Evolutionary conservation across 2,888 invertebrate species (phyloP), one percentile per base, ranked within the genome.

Genomic region (Leistus spinibarbis): DNA sequence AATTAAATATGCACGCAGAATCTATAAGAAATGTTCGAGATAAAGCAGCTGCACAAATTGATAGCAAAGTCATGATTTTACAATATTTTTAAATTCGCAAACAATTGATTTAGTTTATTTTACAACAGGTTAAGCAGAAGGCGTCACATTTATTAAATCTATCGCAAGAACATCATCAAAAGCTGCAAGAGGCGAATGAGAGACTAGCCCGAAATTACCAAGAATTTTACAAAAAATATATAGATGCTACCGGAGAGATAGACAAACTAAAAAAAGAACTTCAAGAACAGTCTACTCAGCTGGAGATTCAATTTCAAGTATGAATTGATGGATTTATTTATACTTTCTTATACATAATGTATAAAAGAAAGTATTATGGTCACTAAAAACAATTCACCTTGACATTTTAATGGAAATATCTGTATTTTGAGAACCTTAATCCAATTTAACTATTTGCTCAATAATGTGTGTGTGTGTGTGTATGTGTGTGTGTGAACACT

Each of bases 51-150:
- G 13, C 7, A 1, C 53, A 63, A 23, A n/a, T 70, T 3, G 70
- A 70, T 22, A 22, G 9, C 7, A 22, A 57, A 22, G 69, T 69
- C 22, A 22, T 2, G 23, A 23, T 54, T 22, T n/a, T 17, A 40
- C 9, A 5, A 16, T n/a, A 27, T 2, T 3, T 27, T 66, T 19
- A 19, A 13, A 66, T 2, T 16, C n/a, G 22, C 5, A 63, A 5
- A 53, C 5, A 66, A 5, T 66, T 19, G 13, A 40, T 40, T 40
- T 40, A 40, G 0, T 40, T 40, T 40, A 40, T 40, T 4, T 56
- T 56, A 17, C 27, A 60, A 40, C 40, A 69, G 69, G 56, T 64
- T n/a, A 64, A 71, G 16, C 27, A 54, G 24, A 40, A 71, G 24
- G 20, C 64, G 2, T 10, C 64, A 17, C 22, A 17, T 24, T 7